Conservation (phyloP, 35 echinoderm and acorn worm genomes). For the Apostichopus parvimensis region DNA sequence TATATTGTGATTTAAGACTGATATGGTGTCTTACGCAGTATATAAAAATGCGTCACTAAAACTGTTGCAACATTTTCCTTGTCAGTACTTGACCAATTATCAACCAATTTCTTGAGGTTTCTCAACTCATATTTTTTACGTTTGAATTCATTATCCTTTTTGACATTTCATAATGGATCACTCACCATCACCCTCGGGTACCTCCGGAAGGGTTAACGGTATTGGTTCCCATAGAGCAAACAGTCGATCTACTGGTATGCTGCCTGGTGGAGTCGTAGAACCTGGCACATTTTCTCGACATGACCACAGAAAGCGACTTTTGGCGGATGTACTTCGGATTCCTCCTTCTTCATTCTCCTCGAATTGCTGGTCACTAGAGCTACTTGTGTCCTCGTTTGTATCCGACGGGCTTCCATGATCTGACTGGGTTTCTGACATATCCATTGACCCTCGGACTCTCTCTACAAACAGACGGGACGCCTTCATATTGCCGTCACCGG, state of each 20-base stretch:
- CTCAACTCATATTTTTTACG: too few relatives aligned
- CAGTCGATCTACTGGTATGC: conserved; percentile 33
- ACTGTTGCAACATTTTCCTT: too few relatives aligned
- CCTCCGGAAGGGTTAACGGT: conserved; percentile 22
- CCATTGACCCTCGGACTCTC: conserved; percentile 40
- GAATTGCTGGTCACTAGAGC: conserved; percentile 53
- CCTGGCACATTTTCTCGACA: conserved; percentile 39
- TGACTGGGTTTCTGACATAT: conserved; percentile 35
- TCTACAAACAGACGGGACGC: conserved; percentile 51
- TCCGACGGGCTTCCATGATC: conserved; percentile 47
- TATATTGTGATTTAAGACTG: too few relatives aligned
- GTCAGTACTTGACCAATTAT: too few relatives aligned
- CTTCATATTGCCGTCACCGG: conserved; percentile 9
- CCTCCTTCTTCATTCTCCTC: conserved; percentile 57
- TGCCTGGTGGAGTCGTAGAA: neutral
- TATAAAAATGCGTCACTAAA: too few relatives aligned
- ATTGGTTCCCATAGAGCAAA: conserved; percentile 40
- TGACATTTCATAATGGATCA: too few relatives aligned
- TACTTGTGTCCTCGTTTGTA: conserved; percentile 50
- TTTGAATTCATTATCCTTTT: too few relatives aligned
- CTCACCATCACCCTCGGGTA: conserved; percentile 49
- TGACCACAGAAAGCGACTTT: conserved; percentile 47
- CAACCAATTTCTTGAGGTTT: too few relatives aligned
- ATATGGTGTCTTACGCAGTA: too few relatives aligned
- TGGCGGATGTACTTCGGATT: conserved; percentile 40